phyloP scores from a whole-genome alignment of 2,113 vertebrate species.

The Falcunculus frontatus region DNA sequence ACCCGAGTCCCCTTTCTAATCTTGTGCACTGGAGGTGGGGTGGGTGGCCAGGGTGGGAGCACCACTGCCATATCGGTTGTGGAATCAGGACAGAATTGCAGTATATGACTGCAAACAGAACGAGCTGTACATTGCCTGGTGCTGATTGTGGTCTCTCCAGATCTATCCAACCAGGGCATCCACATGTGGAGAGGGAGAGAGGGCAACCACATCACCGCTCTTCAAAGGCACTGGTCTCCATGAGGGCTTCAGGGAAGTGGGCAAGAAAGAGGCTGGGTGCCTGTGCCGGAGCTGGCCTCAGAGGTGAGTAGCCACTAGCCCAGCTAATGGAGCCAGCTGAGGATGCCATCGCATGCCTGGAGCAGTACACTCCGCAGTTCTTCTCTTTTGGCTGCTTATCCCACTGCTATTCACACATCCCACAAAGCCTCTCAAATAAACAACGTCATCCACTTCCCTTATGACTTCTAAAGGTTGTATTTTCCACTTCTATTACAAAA shows the following conservation, averaged over 20 bases:
- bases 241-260: background rate
- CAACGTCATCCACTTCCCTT: background rate
- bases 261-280: background rate
- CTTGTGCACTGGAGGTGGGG: background rate
- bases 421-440: background rate
- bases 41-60: rapidly evolving
- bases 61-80: rapidly evolving
- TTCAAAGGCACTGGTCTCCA: background rate
- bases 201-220: rapidly evolving
- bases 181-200: background rate
- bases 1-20: background rate
- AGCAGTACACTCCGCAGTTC: background rate
- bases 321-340: background rate
- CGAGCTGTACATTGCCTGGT: rapidly evolving
- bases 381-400: background rate
- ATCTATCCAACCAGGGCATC: rapidly evolving
- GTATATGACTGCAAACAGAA: background rate
- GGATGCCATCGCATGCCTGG: background rate
- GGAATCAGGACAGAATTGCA: background rate
- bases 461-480: background rate
- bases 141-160: rapidly evolving
- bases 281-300: background rate
- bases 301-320: background rate
- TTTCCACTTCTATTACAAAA: background rate
- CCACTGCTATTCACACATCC: background rate